A percentile compares a stretch with the other conserved stretches of the same genome.
Evolutionary conservation across 2,113 vertebrate genomes (phyloP).

Genomic region (Phasianus colchicus): DNA sequence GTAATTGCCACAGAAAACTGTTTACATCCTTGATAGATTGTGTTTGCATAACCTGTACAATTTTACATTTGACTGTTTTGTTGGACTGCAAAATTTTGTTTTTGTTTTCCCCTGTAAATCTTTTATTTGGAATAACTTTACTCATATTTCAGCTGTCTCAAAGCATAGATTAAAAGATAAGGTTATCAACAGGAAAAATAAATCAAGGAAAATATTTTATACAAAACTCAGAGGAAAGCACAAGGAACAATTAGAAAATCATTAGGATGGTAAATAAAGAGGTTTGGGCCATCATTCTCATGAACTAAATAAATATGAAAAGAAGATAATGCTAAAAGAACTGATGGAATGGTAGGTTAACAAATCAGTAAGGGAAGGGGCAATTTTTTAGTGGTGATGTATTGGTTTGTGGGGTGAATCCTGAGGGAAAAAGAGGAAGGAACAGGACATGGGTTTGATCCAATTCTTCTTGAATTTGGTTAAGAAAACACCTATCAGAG

Average conservation of each 20-base stretch:
- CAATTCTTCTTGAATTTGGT: background rate
- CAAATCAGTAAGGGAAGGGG: background rate
- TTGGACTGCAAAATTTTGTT: background rate
- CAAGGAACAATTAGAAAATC: background rate
- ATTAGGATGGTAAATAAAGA: background rate
- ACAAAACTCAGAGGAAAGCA: background rate
- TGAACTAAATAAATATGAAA: background rate
- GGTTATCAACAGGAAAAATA: background rate
- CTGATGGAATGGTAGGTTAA: background rate
- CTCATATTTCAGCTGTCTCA: background rate
- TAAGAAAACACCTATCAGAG: background rate
- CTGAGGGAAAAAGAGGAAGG: background rate
- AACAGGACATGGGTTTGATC: background rate
- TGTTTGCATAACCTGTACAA: background rate
- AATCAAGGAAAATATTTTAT: background rate
- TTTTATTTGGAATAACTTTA: background rate
- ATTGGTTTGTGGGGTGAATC: background rate
- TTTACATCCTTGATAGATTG: background rate
- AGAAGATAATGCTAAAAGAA: background rate
- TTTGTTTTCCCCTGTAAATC: background rate
- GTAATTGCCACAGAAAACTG: background rate
- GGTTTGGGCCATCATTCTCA: background rate
- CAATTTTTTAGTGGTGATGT: background rate
- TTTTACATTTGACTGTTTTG: background rate
- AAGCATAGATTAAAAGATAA: background rate